Evolutionary conservation across 1,140 invertebrate genomes (phyloP).

Genomic region (Drosophila dunni): DNA sequence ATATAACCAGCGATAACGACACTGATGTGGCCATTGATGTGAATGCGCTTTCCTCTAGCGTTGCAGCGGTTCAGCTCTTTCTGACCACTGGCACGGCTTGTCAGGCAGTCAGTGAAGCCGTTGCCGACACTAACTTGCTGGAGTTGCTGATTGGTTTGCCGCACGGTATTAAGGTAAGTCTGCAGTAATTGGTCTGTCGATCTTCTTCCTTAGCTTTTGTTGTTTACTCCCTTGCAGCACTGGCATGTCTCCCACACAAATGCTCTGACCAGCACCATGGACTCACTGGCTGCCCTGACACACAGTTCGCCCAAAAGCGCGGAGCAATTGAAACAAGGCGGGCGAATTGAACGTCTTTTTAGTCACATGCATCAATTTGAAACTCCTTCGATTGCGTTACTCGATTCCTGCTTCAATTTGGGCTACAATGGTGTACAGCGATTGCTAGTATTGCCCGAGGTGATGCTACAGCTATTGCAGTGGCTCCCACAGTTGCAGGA

Average conservation of each 20-base stretch:
- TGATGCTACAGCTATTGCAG: slow-evolving; percentile 71
- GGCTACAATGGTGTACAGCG: slow-evolving; percentile 80
- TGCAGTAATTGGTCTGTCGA: neutral
- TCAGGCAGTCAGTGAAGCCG: slow-evolving; percentile 54
- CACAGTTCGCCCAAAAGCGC: slow-evolving; percentile 50
- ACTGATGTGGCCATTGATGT: slow-evolving; percentile 73
- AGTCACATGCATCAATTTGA: slow-evolving; percentile 73
- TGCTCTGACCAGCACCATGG: slow-evolving; percentile 65
- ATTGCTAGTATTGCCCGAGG: slow-evolving; percentile 71
- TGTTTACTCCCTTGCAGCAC: slow-evolving; percentile 21
- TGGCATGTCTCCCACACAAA: slow-evolving; percentile 70
- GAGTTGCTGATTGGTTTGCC: slow-evolving; percentile 72
- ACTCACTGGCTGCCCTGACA: slow-evolving; percentile 61
- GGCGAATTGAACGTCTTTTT: slow-evolving; percentile 79
- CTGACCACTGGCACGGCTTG: slow-evolving; percentile 20
- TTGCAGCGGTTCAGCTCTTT: slow-evolving; percentile 67
- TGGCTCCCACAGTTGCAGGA: slow-evolving; percentile 84
- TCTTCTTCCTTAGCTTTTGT: neutral
- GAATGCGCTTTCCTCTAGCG: slow-evolving; percentile 59
- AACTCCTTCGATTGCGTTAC: slow-evolving; percentile 68
- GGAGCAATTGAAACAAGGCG: slow-evolving; percentile 51
- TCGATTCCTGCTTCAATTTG: slow-evolving; percentile 84
- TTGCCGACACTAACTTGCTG: slow-evolving; percentile 74
- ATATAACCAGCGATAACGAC: slow-evolving; percentile 70
- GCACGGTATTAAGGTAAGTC: slow-evolving; percentile 55